Evolutionary conservation across 2,113 vertebrate species (phyloP).

Genomic region (Oxyura jamaicensis): DNA sequence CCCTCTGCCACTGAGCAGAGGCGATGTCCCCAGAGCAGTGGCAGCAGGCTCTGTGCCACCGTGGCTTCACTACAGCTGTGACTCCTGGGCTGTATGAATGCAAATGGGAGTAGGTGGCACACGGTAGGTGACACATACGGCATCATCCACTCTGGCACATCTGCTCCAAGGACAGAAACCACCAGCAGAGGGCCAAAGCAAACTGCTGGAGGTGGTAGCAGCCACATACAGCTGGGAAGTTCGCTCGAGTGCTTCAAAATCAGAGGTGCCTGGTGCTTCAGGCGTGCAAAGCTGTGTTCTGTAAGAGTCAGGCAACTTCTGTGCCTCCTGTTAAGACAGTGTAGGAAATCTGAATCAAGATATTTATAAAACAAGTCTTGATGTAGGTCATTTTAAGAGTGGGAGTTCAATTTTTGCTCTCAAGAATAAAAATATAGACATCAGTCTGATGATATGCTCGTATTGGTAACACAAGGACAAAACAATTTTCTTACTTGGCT

Average conservation of each 20-base stretch:
- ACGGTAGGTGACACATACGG: accelerated
- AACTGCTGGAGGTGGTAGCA: neutral
- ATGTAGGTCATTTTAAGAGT: neutral
- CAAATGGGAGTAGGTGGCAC: neutral
- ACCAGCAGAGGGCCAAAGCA: neutral
- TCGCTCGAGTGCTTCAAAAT: neutral
- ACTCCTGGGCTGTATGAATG: neutral
- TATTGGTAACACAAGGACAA: neutral
- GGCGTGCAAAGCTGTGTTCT: neutral
- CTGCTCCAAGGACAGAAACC: neutral
- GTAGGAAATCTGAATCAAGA: neutral
- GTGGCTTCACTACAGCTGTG: neutral
- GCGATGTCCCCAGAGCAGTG: neutral
- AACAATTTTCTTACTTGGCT: neutral
- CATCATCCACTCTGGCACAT: neutral
- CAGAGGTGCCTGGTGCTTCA: neutral
- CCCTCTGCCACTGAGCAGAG: neutral
- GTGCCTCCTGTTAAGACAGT: neutral
- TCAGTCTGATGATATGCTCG: neutral
- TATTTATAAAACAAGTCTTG: neutral
- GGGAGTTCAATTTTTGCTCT: neutral
- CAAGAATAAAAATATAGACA: neutral
- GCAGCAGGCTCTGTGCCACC: neutral
- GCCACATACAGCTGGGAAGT: neutral
- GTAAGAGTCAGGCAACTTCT: neutral